These are phyloP conservation scores for Magallana nippona DNA, from an alignment of 2,888 invertebrate genomes.

Conservation along the genomic window DNA sequence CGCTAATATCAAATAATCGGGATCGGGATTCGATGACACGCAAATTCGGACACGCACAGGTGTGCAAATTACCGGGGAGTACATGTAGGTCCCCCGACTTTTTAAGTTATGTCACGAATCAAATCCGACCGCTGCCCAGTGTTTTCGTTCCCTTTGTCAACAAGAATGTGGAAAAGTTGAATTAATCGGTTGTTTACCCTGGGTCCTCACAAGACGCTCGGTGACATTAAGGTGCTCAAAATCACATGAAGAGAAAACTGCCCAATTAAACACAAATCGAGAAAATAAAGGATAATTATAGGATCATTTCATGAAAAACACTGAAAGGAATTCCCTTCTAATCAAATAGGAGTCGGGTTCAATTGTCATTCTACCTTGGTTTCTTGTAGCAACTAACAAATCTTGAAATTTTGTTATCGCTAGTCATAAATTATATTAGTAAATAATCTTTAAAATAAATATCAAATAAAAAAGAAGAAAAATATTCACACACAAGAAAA, in stretches of 20 bases:
- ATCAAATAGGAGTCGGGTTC: too few species aligned
- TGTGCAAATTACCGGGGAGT: constrained; percentile 15
- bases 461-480: too few species aligned
- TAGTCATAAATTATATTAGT: too few species aligned
- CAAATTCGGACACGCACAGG: constrained; percentile 35
- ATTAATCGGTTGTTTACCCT: constrained; percentile 26
- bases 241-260: constrained; percentile 3
- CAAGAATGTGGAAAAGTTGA: constrained; percentile 28
- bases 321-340: too few species aligned
- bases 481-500: too few species aligned
- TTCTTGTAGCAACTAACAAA: too few species aligned
- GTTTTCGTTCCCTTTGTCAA: constrained; percentile 24
- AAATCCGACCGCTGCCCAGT: neutral
- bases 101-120: constrained; percentile 27
- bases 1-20: constrained; percentile 10
- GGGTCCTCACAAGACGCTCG: neutral
- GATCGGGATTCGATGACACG: constrained; percentile 14
- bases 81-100: neutral
- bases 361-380: too few species aligned
- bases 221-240: constrained; percentile 6
- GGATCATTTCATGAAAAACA: too few species aligned
- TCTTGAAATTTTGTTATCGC: too few species aligned
- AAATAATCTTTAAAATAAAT: too few species aligned
- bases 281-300: neutral
- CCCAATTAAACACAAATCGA: neutral